A percentile compares a stretch with the other conserved stretches of the same genome.
These are phyloP conservation scores for Troides aeacus DNA, from an alignment of 2,888 invertebrate species.

Conservation along the genomic window DNA sequence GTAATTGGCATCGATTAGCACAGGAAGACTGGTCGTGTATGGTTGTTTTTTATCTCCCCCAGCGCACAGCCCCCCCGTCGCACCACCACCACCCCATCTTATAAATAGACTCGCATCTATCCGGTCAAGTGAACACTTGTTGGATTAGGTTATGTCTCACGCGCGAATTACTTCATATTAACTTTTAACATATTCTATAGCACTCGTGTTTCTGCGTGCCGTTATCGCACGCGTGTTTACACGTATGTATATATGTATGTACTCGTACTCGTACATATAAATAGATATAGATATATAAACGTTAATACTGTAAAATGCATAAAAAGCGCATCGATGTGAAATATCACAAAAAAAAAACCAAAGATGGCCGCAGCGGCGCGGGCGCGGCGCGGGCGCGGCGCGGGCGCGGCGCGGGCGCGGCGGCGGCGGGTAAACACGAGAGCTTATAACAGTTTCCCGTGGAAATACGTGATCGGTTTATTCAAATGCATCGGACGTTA, in stretches of 20 bases:
- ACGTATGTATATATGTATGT: not conserved
- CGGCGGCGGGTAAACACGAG: conserved; percentile 3
- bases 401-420: no score
- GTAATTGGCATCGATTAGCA: conserved; percentile 77
- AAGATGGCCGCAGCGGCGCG: not conserved
- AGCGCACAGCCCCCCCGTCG: not conserved
- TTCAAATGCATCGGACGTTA: conserved; percentile 9
- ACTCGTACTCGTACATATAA: no score
- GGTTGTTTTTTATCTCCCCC: conserved; percentile 40
- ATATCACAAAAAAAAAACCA: conserved; percentile 1
- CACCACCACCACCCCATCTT: conserved; percentile 26
- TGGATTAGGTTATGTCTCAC: conserved; percentile 45
- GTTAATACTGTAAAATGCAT: not conserved
- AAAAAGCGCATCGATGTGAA: conserved; percentile 1
- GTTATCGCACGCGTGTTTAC: not conserved
- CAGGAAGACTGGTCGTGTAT: conserved; percentile 69
- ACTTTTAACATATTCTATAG: no score
- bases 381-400: no score
- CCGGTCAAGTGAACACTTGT: conserved; percentile 43
- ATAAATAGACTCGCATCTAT: conserved; percentile 41
- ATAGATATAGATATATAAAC: no score
- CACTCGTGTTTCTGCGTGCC: not conserved
- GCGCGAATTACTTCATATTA: conserved; percentile 30
- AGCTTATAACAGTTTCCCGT: conserved; percentile 16
- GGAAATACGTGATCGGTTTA: conserved; percentile 19